Evolutionary conservation across 2,888 invertebrate species (phyloP), one percentile per base, ranked within the genome.

Genomic region (Nysson spinosus): DNA sequence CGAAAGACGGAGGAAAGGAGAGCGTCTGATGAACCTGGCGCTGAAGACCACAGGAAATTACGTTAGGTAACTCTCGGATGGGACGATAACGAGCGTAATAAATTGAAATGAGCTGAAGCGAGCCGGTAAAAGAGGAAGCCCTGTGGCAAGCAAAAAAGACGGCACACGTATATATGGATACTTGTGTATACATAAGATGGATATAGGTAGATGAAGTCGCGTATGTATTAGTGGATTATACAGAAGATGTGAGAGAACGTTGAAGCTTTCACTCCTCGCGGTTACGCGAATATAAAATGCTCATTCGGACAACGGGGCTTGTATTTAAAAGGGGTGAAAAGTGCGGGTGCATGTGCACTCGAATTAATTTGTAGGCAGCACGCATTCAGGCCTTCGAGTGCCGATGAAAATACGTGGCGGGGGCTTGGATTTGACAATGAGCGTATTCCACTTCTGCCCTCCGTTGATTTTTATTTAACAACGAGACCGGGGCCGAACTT

Each of bases 281-380:
- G 58, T 62, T 62, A 50, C 34, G 56, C 43, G 49, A 55, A 55
- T 51, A 50, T 61, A 61, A 68, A 67, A 60, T 54, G 57, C 44
- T 37, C 50, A 16, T 30, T 28, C 11, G 39, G 57, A 66, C 43
- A 55, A 54, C 49, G 52, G 42, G 22, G 40, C 17, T 57, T 47
- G 65, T 51, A 58, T 66, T 66, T 47, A 9, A 35, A 37, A 39
- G 43, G 17, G 32, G 20, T 20, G 50, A 16, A 40, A 44, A 54
- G 40, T 34, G 50, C 37, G 34, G 40, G 22, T 35, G 40, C 49
- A 52, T 19, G 40, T 11, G 50, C 56, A 51, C 69, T 57, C 57
- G 60, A 75, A 75, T 73, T 63, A 58, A 75, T 75, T 63, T 54
- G 54, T 69, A 61, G 37, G 55, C 49, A 28, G 16, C 34, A 22